Base-by-base conservation (phyloP, 2,113 vertebrate genomes). In the Mormyrus lacerda region DNA sequence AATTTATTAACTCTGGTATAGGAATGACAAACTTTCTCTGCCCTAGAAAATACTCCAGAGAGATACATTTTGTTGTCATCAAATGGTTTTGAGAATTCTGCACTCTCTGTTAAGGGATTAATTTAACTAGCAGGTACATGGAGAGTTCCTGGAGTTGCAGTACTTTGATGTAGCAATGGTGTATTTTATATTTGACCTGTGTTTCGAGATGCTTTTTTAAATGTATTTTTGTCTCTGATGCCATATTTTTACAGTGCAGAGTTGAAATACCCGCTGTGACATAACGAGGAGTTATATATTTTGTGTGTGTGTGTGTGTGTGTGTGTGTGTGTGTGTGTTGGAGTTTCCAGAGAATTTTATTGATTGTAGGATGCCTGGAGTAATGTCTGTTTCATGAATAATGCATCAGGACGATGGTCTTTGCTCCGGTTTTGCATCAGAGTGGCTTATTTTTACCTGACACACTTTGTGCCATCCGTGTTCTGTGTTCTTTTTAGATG, bases 291-390 rank as follows among this genome's bases (percentile, higher is more conserved):
- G 8, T 45, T 31, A 7, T 88, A 44, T 51, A 42, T 84, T 58
- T 8, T 58, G 53, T 53, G 35, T 24, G 65, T 79, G 65, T 76
- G 88, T 27, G 39, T 50, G 10, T 44, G 88, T 61, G 76, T 73
- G 39, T 51, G 85, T 48, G 47, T 6, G 42, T 88, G 87, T 69
- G 87, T 35, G 48, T 45, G 7, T 76, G 73, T 85, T 42, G 35
- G 73, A 76, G 17, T 88, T 48, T 51, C 44, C 47, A 45, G 24
- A 88, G n/a, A 87, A 89, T 50, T 85, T 90, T 53, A 87, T 58
- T 65, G 55, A 87, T 91, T 76, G 89, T 93, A 91, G 87, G 90
- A 89, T 48, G 45, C 51, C 53, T 4, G 35, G 82, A 45, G 82
- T 44, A 79, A 42, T 79, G 35, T 47, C 44, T 47, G 45, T 84